Base-by-base conservation (phyloP, 2,888 invertebrate species). In the Meandrusa payeni region DNA sequence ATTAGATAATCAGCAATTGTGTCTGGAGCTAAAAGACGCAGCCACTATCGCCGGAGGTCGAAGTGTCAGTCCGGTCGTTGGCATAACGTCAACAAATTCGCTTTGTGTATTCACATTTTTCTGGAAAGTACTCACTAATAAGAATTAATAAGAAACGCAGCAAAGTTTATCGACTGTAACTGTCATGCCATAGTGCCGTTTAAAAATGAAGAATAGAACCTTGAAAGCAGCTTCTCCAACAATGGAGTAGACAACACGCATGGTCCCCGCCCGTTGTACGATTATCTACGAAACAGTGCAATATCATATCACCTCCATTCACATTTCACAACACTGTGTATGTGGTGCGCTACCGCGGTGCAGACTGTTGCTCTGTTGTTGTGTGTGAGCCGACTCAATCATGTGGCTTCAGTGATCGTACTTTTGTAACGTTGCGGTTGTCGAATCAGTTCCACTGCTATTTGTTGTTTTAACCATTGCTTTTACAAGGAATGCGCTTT, bases 151-250 rank as follows among this genome's bases (percentile, higher is more conserved):
- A 83, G 81, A 86, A 86, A 85, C 85, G 82, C 85, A 87, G 86
- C 86, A 73, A 83, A 83, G 74, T 82, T 82, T 76, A 82, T 85
- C 79, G 82, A 82, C 82, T 85, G 85, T 83, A 83, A 83, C 77
- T 82, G 74, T 81, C 87, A 87, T 87, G 87, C 87, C 87, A 87
- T 85, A 78, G 87, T 86, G 87, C 88, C 87, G 69, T 86, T 88
- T 87, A 87, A 83, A 77, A 85, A 83, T 87, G 85, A 75, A 75
- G 80, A 85, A 80, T 70, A 78, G 74, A 87, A 88, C 87, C 87
- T 85, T 81, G 85, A 74, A 79, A 88, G 87, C 79, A 87, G 86
- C 83, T 78, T 81, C 76, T 89, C 89, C 79, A 89, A 89, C 85
- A 81, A 88, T 79, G 85, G 68, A 82, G 85, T 68, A 88, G 85